Percentiles rank a stretch among this genome's conserved stretches.
Evolutionary conservation across 2,888 invertebrate genomes (phyloP).

Genomic region (Netelia fuscicornis): DNA sequence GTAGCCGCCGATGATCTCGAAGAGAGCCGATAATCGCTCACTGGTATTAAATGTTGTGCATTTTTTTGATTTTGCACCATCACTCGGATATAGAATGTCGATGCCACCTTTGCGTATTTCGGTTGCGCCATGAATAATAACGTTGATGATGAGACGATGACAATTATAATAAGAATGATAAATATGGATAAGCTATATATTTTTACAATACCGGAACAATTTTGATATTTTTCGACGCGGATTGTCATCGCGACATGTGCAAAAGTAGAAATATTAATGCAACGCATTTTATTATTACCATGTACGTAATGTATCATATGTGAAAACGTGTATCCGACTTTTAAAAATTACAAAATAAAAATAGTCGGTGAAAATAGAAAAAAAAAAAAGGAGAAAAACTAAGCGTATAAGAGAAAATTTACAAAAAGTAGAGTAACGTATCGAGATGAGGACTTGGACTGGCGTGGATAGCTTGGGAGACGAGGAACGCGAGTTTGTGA

Average conservation of each 20-base stretch:
- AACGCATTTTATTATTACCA: background rate
- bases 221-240: too few species aligned
- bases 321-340: background rate
- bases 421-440: slow-evolving; percentile 90
- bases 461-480: slow-evolving; percentile 92
- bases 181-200: background rate
- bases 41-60: too few species aligned
- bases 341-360: background rate
- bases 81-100: too few species aligned
- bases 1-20: slow-evolving; percentile 76
- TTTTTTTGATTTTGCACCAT: too few species aligned
- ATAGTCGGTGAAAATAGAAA: background rate
- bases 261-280: too few species aligned
- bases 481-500: slow-evolving; percentile 96
- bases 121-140: too few species aligned
- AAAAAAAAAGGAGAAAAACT: background rate
- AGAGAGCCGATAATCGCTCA: slow-evolving; percentile 42
- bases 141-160: too few species aligned
- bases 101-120: too few species aligned
- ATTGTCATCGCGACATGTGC: too few species aligned
- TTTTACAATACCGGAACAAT: background rate
- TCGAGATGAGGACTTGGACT: slow-evolving; percentile 88
- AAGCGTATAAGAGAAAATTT: slow-evolving; percentile 75
- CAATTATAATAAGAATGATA: background rate
- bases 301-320: background rate